Percentiles rank a stretch among this genome's conserved stretches.
phyloP scores from a whole-genome alignment of 2,797 vertebrate species.

The Epinephelus malabaricus region DNA sequence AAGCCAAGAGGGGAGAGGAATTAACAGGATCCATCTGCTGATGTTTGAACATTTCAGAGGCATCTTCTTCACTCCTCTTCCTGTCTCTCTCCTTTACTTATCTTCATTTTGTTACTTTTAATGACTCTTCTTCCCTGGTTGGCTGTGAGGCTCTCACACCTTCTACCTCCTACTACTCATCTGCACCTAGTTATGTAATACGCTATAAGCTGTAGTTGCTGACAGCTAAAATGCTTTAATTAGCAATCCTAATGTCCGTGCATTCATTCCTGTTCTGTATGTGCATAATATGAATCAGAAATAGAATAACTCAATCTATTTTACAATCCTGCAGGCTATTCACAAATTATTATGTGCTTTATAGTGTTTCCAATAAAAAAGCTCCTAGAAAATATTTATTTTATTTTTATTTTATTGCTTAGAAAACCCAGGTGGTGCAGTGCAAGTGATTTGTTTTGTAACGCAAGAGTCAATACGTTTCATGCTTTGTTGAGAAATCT shows the following conservation, averaged over 20 bases:
- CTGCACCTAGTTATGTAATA: not conserved
- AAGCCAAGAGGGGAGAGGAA: not conserved
- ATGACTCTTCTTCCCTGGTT: not conserved
- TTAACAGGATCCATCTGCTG: slow-evolving; percentile 11
- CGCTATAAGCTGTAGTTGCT: not conserved
- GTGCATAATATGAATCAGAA: not conserved
- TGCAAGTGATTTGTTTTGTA: too few relatives aligned
- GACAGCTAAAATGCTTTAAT: not conserved
- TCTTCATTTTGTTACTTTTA: not conserved
- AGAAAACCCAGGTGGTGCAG: too few relatives aligned
- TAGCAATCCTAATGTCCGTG: not conserved
- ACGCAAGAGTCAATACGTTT: too few relatives aligned
- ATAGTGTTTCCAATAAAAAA: too few relatives aligned
- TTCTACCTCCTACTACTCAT: not conserved
- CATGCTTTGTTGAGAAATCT: too few relatives aligned
- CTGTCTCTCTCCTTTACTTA: not conserved
- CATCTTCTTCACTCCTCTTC: not conserved
- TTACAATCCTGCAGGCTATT: not conserved
- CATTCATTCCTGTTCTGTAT: not conserved
- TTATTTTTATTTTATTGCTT: too few relatives aligned
- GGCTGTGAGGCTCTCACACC: not conserved
- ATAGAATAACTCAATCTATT: not conserved
- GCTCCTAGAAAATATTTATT: too few relatives aligned
- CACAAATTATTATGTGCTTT: too few relatives aligned
- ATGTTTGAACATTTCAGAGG: not conserved